A percentile compares a stretch with the other conserved stretches of the same genome.
Conservation (phyloP, 2,797 vertebrate genomes). For the Liparis tanakae region DNA sequence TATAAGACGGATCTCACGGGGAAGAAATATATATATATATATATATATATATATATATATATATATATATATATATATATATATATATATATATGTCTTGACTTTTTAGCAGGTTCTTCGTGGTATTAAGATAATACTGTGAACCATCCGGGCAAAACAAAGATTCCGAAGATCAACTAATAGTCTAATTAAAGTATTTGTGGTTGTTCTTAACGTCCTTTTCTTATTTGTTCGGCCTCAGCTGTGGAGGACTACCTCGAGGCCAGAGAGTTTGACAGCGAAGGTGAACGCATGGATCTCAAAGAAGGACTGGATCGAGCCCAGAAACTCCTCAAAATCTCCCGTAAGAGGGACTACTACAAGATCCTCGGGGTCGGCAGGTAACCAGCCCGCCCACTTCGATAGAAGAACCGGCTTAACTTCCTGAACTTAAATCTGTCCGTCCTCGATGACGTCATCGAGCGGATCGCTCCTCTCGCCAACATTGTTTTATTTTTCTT, state of each 20-base stretch:
- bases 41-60: too few relatives aligned
- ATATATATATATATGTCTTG: too few relatives aligned
- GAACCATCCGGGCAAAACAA: background rate
- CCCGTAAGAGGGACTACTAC: conserved; percentile 88
- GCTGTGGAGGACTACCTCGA: conserved; percentile 89
- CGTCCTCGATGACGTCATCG: too few relatives aligned
- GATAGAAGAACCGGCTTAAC: background rate
- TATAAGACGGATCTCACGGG: background rate
- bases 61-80: too few relatives aligned
- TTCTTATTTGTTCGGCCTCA: conserved; percentile 27
- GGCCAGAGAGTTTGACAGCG: conserved; percentile 84
- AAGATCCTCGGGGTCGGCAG: conserved; percentile 88
- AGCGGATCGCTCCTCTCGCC: background rate
- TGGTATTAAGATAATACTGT: background rate
- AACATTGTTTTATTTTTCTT: background rate
- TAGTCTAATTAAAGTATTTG: too few relatives aligned
- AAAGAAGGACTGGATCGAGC: conserved; percentile 86
- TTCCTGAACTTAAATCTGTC: background rate
- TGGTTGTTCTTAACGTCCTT: background rate
- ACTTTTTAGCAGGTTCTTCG: background rate
- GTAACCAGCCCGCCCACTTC: conserved; percentile 57
- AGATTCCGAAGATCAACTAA: background rate
- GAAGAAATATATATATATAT: too few relatives aligned
- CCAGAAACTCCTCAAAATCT: conserved; percentile 87
- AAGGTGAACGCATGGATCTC: conserved; percentile 77